Evolutionary conservation across 2,888 invertebrate genomes (phyloP).

Genomic region (Orthonevra nobilis): DNA sequence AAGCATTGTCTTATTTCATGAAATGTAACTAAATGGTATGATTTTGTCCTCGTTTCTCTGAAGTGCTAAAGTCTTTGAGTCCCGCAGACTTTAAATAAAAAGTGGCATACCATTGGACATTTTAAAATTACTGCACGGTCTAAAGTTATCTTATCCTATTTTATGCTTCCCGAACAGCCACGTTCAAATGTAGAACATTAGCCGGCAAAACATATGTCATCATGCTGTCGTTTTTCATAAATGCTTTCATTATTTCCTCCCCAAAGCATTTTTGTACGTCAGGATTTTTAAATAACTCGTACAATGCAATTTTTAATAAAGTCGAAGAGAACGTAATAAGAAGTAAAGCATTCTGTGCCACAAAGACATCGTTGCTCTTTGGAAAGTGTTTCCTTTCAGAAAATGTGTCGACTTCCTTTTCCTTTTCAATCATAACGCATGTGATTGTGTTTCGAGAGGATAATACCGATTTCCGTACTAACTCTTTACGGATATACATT

Average conservation of each 20-base stretch:
- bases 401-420: slow-evolving; percentile 55
- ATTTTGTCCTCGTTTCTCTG: too few species aligned
- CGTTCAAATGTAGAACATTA: slow-evolving; percentile 80
- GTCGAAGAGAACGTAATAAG: slow-evolving; percentile 79
- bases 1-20: too few species aligned
- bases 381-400: slow-evolving; percentile 33
- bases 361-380: slow-evolving; percentile 73
- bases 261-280: slow-evolving; percentile 79
- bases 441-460: slow-evolving; percentile 77
- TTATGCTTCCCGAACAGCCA: slow-evolving; percentile 78
- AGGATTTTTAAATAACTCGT: slow-evolving; percentile 78
- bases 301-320: slow-evolving; percentile 79
- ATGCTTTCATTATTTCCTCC: slow-evolving; percentile 78
- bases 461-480: slow-evolving; percentile 63
- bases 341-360: slow-evolving; percentile 78
- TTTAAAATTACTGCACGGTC: slow-evolving; percentile 75
- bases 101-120: slow-evolving; percentile 76
- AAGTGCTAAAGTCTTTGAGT: too few species aligned
- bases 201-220: slow-evolving; percentile 79
- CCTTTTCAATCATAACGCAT: slow-evolving; percentile 75
- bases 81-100: slow-evolving; percentile 76
- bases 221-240: slow-evolving; percentile 76
- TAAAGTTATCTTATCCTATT: slow-evolving; percentile 72
- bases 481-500: slow-evolving; percentile 64
- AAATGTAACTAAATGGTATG: too few species aligned